phyloP scores from a whole-genome alignment of 2,113 vertebrate species.

The Pedionomus torquatus region DNA sequence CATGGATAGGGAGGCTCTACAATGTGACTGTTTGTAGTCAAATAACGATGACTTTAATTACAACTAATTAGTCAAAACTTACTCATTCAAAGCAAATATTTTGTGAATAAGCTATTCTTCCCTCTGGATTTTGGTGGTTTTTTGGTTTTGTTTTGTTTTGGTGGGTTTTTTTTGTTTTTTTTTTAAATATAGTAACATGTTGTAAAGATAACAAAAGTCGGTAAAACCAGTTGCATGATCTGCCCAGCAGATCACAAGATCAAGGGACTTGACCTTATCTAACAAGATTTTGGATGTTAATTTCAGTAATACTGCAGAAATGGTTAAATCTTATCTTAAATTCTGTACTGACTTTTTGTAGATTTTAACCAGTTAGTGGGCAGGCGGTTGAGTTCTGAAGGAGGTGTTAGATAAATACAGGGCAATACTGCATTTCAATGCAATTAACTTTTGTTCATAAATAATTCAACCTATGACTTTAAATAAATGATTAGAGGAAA shows the following conservation, averaged over 20 bases:
- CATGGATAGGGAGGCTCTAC: background rate
- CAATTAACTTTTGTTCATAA: conserved; percentile 48
- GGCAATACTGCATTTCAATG: background rate
- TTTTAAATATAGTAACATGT: background rate
- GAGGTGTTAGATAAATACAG: background rate
- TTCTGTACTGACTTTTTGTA: background rate
- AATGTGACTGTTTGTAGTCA: background rate
- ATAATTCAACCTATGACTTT: conserved; percentile 42
- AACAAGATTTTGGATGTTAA: background rate
- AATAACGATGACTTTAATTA: background rate
- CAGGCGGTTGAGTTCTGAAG: background rate
- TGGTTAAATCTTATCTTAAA: background rate
- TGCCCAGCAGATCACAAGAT: background rate
- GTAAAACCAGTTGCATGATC: background rate
- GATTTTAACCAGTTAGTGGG: background rate
- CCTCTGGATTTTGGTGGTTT: no score
- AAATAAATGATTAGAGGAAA: conserved; percentile 42
- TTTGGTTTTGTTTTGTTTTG: no score
- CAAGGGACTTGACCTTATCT: background rate
- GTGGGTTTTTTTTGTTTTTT: background rate
- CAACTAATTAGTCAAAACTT: background rate
- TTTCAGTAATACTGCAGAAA: background rate
- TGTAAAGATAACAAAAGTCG: background rate
- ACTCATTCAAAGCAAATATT: background rate
- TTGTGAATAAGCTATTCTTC: background rate